These are phyloP conservation scores for Chlorodrepanis virens DNA, from an alignment of 2,113 vertebrate species.

Conservation along the genomic window DNA sequence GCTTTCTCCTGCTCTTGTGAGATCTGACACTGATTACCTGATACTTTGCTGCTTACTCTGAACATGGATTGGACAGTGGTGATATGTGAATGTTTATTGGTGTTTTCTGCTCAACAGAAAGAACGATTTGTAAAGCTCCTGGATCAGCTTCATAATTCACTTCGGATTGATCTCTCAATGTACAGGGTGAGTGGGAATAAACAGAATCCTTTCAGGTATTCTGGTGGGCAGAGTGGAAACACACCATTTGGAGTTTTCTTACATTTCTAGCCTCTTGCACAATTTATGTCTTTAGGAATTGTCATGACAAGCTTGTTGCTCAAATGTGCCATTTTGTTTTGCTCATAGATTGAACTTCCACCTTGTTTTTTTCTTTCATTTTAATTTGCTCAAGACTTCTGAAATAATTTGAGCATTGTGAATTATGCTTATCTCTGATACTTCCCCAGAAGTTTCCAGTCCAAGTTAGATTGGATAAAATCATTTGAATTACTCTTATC, in stretches of 20 bases:
- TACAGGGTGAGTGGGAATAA: conserved; percentile 84
- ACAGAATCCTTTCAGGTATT: not conserved
- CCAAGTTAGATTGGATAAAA: not conserved
- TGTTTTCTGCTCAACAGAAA: conserved; percentile 81
- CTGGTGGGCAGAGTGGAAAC: not conserved
- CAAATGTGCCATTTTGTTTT: rapidly evolving
- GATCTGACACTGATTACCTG: not conserved
- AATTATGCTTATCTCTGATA: not conserved
- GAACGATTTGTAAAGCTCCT: conserved; percentile 96
- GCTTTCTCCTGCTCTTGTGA: not conserved
- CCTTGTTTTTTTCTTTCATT: not conserved
- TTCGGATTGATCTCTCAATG: conserved; percentile 96
- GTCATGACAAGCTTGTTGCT: not conserved
- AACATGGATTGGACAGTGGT: not conserved
- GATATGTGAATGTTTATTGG: not conserved
- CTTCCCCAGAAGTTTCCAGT: not conserved
- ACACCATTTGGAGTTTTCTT: not conserved
- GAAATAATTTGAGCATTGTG: not conserved
- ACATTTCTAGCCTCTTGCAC: not conserved
- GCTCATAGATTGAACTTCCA: not conserved
- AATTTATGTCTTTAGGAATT: not conserved
- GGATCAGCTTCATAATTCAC: conserved; percentile 96
- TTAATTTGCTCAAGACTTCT: not conserved
- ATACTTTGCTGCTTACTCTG: not conserved
- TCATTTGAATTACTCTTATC: not conserved